Evolutionary conservation across 2,888 invertebrate species (phyloP), one percentile per base, ranked within the genome.

Genomic region (Opisthograptis luteolata): DNA sequence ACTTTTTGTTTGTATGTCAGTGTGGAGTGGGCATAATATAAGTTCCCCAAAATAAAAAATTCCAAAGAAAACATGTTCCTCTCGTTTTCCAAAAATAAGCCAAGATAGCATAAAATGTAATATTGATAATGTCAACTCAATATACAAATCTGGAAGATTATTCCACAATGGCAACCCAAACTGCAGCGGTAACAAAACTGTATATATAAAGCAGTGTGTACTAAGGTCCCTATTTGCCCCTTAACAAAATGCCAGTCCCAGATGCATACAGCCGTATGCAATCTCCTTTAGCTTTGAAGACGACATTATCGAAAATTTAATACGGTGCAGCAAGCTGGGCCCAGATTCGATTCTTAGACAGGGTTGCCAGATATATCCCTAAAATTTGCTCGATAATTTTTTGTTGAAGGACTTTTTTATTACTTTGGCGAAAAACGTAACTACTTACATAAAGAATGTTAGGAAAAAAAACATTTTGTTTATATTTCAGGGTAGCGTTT

Each of bases 221-320:
- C 51, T 58, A 55, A 50, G 51, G 37, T 42, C 12, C 40, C 39
- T 28, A 15, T 24, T 24, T 27, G 39, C 44, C 51, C 43, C 17
- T 39, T 47, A 52, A 57, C 53, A 45, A 55, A 58, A 58, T 50
- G 55, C 46, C 55, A 53, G 70, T 31, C 51, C 66, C 73, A 73
- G 70, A 70, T 72, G 75, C 73, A 71, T 58, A 42, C 51, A 57
- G 53, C 58, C 64, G 62, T 64, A 62, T 68, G 71, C 73, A 76
- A 74, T 75, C 66, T 66, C 39, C 50, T 44, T 35, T 19, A 37
- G 64, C 66, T 74, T 73, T 73, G 72, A 73, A 69, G 66, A 61
- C 45, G 58, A 49, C 62, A 62, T 64, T 77, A 78, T 79, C 71
- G 72, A 75, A 65, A 62, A 66, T 76, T 72, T 74, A 73, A 76